Evolutionary conservation across 2,797 vertebrate species (phyloP), one percentile per base, ranked within the genome.

Genomic region (Dermochelys coriacea): DNA sequence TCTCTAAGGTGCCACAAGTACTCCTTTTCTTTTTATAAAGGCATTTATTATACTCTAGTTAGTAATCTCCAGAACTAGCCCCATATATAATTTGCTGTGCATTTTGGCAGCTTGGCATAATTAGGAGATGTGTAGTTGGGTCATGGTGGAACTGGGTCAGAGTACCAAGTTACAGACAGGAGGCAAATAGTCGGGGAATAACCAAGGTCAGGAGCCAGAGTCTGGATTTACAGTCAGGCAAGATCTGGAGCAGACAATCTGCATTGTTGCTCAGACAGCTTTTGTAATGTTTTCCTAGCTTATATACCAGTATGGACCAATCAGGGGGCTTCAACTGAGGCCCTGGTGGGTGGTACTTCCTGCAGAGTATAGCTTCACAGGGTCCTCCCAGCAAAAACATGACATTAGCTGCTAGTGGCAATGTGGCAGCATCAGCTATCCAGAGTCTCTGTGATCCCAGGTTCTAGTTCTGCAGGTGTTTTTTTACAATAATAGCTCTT

Each of bases 31-130:
- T n/a, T n/a, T n/a, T n/a, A 94, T 89, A 93, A 47, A 84, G 87
- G 90, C 89, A 90, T 96, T 95, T 89, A 91, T 23, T 55, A n/a
- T 85, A 25, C 84, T 91, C 89, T 96, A 89, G 94, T 93, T 34
- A 80, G 74, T 87, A 85, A 94, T 88, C 84, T 78, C n/a, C 87
- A 1, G 2, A 94, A 54, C 83, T 86, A 96, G 92, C 2, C 2
- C 88, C 0, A 29, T 51, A 23, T 87, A 88, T 80, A 82, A 95
- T 95, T 95, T 95, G 82, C 64, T 49, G 45, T 91, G 82, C 94
- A 82, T 88, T 94, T 95, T 94, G 54, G 52, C 95, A 95, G 83
- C 86, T 80, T 68, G 52, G 93, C 90, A 84, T 85, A 94, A 87
- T 90, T 93, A 90, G 34, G 16, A 64, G 57, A 59, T 57, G 59